These are phyloP conservation scores for Elephas maximus DNA, from an alignment of 2,113 vertebrate genomes.

Conservation along the genomic window DNA sequence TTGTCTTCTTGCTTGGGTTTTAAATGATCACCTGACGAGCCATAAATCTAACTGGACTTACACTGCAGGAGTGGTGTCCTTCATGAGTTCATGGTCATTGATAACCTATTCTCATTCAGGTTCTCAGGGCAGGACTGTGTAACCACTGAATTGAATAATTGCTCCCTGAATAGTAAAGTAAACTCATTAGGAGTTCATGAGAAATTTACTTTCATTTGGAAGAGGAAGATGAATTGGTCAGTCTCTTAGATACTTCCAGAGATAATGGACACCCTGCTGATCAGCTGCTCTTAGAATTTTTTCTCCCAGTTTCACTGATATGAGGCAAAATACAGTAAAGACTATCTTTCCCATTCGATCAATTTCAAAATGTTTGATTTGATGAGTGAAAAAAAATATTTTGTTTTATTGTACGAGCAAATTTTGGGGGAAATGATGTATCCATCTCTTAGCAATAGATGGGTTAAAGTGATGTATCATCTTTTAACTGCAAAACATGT, in stretches of 20 bases:
- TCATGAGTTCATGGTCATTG: constrained; percentile 47
- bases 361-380: background rate
- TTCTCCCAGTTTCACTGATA: background rate
- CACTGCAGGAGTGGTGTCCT: background rate
- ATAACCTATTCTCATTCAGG: background rate
- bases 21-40: background rate
- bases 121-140: constrained; percentile 49
- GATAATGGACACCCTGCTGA: background rate
- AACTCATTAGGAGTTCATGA: constrained; percentile 46
- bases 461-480: background rate
- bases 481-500: constrained; percentile 8
- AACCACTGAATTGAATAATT: constrained; percentile 57
- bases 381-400: background rate
- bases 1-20: background rate
- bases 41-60: constrained; percentile 53
- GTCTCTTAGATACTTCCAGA: constrained; percentile 21
- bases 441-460: background rate
- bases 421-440: background rate
- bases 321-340: background rate
- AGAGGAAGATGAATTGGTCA: background rate
- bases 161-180: constrained; percentile 13
- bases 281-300: background rate
- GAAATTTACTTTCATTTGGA: constrained; percentile 60
- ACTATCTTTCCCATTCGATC: background rate
- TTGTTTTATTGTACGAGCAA: background rate